These are phyloP conservation scores for Probosciger aterrimus DNA, from an alignment of 2,113 vertebrate genomes.

Conservation along the genomic window DNA sequence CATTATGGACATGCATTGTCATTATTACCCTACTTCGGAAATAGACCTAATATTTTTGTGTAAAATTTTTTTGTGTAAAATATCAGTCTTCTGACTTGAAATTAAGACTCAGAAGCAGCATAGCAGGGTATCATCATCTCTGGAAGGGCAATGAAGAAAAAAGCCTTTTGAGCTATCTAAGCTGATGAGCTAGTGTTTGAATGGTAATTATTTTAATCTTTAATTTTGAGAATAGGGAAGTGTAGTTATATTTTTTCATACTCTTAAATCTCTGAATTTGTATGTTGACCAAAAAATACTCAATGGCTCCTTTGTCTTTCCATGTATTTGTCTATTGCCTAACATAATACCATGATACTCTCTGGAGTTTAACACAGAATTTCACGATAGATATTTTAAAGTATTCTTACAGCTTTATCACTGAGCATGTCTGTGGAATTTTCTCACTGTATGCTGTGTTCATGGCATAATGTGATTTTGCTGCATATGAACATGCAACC, in stretches of 20 bases:
- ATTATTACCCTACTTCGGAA: not conserved
- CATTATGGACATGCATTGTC: not conserved
- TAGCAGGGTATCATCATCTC: constrained; percentile 21
- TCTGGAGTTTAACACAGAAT: not conserved
- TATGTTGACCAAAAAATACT: not conserved
- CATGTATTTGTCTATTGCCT: not conserved
- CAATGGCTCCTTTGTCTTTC: not conserved
- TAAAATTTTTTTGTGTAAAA: not conserved
- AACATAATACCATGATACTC: not conserved
- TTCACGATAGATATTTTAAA: not conserved
- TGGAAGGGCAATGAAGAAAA: not conserved
- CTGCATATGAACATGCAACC: not conserved
- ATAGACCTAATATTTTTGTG: not conserved
- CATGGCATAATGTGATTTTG: not conserved
- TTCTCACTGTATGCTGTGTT: not conserved
- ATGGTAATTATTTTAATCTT: constrained; percentile 48
- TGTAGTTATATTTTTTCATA: not conserved
- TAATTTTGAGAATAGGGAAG: constrained; percentile 8
- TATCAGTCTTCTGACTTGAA: not conserved
- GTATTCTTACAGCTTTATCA: not conserved
- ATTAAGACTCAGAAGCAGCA: constrained; percentile 22
- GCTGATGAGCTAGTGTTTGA: constrained; percentile 40
- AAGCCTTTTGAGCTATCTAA: not conserved
- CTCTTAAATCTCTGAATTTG: not conserved
- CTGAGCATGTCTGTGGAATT: not conserved